Percentiles rank a stretch among this genome's conserved stretches.
Evolutionary conservation across 2,113 vertebrate species (phyloP).

Genomic region (Equus quagga): DNA sequence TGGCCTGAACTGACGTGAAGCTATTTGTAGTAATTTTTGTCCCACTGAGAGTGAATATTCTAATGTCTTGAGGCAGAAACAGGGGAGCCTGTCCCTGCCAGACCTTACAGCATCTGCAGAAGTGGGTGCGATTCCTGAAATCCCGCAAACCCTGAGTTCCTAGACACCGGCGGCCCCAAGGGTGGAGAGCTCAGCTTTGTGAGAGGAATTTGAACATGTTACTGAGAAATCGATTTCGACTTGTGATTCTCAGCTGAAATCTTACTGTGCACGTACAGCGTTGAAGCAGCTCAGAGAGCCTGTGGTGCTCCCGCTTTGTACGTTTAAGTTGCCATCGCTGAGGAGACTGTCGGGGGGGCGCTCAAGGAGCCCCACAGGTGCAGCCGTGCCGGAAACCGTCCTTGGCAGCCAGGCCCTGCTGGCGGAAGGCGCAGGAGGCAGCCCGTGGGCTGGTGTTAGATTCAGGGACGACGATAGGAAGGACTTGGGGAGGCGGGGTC

Average conservation of each 20-base stretch:
- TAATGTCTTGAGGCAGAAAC: not conserved
- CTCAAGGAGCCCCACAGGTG: no score
- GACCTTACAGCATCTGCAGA: not conserved
- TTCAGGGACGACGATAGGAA: no score
- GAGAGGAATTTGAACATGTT: not conserved
- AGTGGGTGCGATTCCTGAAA: not conserved
- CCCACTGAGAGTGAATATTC: not conserved
- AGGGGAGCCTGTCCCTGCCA: not conserved
- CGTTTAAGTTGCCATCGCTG: not conserved
- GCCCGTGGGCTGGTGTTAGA: no score
- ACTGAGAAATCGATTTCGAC: not conserved
- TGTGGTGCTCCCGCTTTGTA: not conserved
- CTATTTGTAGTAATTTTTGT: not conserved
- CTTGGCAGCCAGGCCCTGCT: no score
- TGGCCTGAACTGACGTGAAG: no score
- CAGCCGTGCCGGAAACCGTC: no score
- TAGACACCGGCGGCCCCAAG: not conserved
- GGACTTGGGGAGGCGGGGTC: no score
- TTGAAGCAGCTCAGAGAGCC: not conserved
- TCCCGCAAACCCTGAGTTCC: not conserved
- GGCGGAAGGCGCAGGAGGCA: no score
- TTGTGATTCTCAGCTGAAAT: not conserved
- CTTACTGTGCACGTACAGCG: not conserved
- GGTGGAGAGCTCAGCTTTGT: not conserved
- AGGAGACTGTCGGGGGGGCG: no score